Conservation (phyloP, 2,113 vertebrate genomes). For the Malaclemys terrapin region DNA sequence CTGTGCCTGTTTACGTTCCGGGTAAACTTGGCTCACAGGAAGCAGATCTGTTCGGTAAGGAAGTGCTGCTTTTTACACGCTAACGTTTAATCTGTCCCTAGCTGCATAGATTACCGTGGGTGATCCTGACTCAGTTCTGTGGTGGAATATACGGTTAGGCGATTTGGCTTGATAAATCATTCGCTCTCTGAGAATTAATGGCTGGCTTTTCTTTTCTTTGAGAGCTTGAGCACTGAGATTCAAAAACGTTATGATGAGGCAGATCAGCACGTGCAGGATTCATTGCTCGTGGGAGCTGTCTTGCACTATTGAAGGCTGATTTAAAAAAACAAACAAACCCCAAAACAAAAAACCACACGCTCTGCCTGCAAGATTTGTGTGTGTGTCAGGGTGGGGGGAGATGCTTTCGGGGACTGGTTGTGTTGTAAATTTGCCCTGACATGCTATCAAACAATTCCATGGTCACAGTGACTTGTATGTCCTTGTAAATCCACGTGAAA, state of each 20-base stretch:
- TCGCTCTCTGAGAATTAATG: rapidly evolving
- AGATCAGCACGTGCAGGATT: neutral
- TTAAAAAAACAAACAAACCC: neutral
- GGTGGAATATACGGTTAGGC: rapidly evolving
- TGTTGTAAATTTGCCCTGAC: conserved; percentile 8
- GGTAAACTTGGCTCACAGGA: neutral
- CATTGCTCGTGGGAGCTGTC: neutral
- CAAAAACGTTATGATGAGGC: neutral
- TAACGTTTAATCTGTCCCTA: neutral
- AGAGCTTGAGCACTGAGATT: neutral
- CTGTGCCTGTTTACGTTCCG: neutral
- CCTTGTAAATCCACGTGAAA: neutral
- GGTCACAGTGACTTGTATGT: neutral
- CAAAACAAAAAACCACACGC: neutral
- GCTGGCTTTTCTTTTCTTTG: neutral
- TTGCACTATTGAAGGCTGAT: neutral
- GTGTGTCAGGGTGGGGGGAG: neutral
- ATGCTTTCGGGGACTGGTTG: neutral
- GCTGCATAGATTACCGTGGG: neutral
- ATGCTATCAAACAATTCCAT: neutral
- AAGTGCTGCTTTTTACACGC: neutral
- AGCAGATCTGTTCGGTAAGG: neutral
- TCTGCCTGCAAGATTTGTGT: neutral
- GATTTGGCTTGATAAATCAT: neutral
- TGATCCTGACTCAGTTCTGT: neutral